Conservation (phyloP, 2,113 vertebrate species). For the Picathartes gymnocephalus region DNA sequence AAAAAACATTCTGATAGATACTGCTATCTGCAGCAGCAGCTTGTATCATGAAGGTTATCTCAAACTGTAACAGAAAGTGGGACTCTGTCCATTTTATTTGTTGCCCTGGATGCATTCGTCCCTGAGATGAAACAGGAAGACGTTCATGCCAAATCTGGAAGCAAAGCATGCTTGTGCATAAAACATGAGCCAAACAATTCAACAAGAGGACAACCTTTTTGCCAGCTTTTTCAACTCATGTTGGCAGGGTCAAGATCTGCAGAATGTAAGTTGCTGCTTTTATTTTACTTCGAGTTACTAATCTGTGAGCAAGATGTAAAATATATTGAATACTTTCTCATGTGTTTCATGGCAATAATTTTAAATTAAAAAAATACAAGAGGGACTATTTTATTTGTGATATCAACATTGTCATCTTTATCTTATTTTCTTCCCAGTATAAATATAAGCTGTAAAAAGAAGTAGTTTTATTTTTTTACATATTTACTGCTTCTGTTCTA, state of each 20-base stretch:
- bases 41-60: not conserved
- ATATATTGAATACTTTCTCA: not conserved
- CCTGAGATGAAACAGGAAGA: not conserved
- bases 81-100: not conserved
- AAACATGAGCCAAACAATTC: constrained; percentile 33
- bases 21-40: not conserved
- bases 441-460: not conserved
- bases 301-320: not conserved
- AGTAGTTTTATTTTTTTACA: not conserved
- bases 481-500: not conserved
- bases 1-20: not conserved
- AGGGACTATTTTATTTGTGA: not conserved
- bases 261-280: not conserved
- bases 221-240: not conserved
- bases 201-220: not conserved
- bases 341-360: not conserved
- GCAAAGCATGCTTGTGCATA: constrained; percentile 1
- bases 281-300: not conserved
- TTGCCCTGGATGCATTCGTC: not conserved
- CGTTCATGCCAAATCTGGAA: constrained; percentile 15
- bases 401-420: not conserved
- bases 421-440: not conserved
- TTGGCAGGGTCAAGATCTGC: constrained; percentile 9
- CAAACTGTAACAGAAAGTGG: not conserved
- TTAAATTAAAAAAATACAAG: not conserved